These are phyloP conservation scores for Macroramphosus scolopax DNA, from an alignment of 2,797 vertebrate genomes.

Conservation along the genomic window DNA sequence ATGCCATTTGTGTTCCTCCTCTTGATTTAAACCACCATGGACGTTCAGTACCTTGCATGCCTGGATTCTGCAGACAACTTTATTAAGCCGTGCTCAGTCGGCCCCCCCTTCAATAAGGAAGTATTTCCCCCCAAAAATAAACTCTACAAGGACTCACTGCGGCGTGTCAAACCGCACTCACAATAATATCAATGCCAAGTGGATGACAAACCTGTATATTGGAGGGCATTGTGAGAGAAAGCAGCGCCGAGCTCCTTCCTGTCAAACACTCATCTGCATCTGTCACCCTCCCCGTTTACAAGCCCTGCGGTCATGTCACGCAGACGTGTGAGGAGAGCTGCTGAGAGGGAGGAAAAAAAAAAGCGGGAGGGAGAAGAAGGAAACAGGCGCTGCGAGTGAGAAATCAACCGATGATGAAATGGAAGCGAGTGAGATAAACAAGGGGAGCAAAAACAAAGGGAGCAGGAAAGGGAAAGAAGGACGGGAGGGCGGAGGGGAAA, in stretches of 20 bases:
- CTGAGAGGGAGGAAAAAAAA: constrained; percentile 26
- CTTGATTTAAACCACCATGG: no score
- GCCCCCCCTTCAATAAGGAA: no score
- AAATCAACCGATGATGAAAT: constrained; percentile 54
- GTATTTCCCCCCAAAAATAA: constrained; percentile 24
- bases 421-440: constrained; percentile 51
- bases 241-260: constrained; percentile 36
- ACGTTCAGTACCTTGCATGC: no score
- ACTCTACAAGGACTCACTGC: constrained; percentile 17
- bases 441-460: constrained; percentile 35
- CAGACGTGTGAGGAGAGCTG: constrained; percentile 48
- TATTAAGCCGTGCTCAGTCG: no score
- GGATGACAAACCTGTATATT: constrained; percentile 35
- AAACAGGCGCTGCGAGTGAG: no score
- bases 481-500: constrained; percentile 19
- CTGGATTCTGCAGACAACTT: no score
- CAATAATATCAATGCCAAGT: constrained; percentile 41
- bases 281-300: constrained; percentile 60
- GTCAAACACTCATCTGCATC: constrained; percentile 60
- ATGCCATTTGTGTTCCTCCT: no score
- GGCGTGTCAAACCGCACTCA: constrained; percentile 34
- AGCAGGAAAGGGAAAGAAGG: no score
- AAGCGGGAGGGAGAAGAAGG: constrained; percentile 17
- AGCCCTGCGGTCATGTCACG: constrained; percentile 58
- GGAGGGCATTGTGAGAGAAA: constrained; percentile 31